phyloP scores from a whole-genome alignment of 2,888 invertebrate species.

The Nemoura dubitans region DNA sequence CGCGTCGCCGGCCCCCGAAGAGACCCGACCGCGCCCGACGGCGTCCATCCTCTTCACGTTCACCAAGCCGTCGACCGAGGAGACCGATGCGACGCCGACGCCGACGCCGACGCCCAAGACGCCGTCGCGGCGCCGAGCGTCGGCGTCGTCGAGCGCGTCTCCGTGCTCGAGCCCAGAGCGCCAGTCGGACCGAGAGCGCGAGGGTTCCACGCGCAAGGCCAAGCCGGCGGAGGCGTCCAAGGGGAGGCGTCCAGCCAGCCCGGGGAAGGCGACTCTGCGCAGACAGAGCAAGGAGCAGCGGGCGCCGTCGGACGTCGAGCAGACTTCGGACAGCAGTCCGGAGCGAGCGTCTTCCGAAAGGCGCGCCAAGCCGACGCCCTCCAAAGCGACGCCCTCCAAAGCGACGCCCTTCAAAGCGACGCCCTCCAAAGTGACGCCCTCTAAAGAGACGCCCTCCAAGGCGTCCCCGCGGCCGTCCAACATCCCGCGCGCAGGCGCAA shows the following conservation, averaged over 20 bases:
- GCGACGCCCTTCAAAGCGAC: neutral
- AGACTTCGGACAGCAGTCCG: slow-evolving; percentile 37
- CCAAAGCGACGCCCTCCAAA: slow-evolving; percentile 15
- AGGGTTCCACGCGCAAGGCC: too few species aligned
- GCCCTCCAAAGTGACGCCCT: neutral
- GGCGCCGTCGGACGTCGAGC: neutral
- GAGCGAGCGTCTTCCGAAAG: slow-evolving; percentile 38
- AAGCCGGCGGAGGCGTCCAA: too few species aligned
- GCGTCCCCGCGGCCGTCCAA: neutral
- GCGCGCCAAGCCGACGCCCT: neutral
- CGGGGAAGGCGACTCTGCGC: neutral
- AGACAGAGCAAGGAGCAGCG: neutral
- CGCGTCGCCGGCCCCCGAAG: slow-evolving; percentile 29
- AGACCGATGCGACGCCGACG: slow-evolving; percentile 2
- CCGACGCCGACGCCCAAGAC: slow-evolving; percentile 40
- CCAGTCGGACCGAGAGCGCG: slow-evolving; percentile 40
- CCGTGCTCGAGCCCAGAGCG: slow-evolving; percentile 53
- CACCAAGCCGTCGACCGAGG: slow-evolving; percentile 7
- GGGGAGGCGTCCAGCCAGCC: neutral
- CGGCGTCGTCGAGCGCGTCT: slow-evolving; percentile 48
- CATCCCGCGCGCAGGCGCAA: slow-evolving; percentile 17
- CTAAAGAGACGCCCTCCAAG: neutral
- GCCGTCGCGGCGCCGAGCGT: slow-evolving; percentile 26
- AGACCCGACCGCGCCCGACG: neutral
- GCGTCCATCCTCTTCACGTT: slow-evolving; percentile 1